Percentiles rank a stretch among this genome's conserved stretches.
phyloP scores from a whole-genome alignment of 1,140 invertebrate genomes.

The Drosophila parabipectinata region DNA sequence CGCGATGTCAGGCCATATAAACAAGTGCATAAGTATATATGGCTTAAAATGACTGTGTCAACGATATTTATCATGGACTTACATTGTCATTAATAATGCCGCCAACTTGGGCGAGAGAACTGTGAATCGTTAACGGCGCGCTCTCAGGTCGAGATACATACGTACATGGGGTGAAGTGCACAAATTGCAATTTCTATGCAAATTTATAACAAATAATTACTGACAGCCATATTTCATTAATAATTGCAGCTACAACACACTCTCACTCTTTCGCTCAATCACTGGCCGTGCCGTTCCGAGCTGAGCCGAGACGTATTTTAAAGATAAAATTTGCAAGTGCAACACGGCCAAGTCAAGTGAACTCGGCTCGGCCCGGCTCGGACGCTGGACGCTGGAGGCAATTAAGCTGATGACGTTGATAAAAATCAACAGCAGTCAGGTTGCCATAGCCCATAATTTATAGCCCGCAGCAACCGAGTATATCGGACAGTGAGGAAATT shows the following conservation, averaged over 20 bases:
- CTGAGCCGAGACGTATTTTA: slow-evolving; percentile 41
- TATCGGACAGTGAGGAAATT: slow-evolving; percentile 61
- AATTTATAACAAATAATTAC: slow-evolving; percentile 83
- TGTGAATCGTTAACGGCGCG: slow-evolving; percentile 33
- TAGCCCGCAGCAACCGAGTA: slow-evolving; percentile 42
- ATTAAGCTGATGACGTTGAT: slow-evolving; percentile 83
- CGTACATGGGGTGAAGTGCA: slow-evolving; percentile 57
- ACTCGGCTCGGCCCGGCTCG: slow-evolving; percentile 31
- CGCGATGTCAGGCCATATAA: slow-evolving; percentile 33
- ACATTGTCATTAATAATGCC: slow-evolving; percentile 79
- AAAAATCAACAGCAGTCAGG: slow-evolving; percentile 71
- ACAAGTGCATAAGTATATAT: slow-evolving; percentile 52
- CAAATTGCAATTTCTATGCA: slow-evolving; percentile 83
- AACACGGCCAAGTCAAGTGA: slow-evolving; percentile 37
- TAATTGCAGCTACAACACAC: slow-evolving; percentile 66
- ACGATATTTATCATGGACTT: slow-evolving; percentile 77
- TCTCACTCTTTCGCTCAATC: slow-evolving; percentile 30
- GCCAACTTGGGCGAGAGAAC: slow-evolving; percentile 52
- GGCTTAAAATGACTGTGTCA: slow-evolving; percentile 63
- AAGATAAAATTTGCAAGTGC: slow-evolving; percentile 71
- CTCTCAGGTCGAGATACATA: background rate
- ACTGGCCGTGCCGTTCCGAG: slow-evolving; percentile 6
- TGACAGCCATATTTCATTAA: slow-evolving; percentile 83
- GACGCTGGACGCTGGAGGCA: slow-evolving; percentile 51
- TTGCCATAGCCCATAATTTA: slow-evolving; percentile 66